phyloP scores from a whole-genome alignment of 1,140 invertebrate species.

The Sycophila sp. region DNA sequence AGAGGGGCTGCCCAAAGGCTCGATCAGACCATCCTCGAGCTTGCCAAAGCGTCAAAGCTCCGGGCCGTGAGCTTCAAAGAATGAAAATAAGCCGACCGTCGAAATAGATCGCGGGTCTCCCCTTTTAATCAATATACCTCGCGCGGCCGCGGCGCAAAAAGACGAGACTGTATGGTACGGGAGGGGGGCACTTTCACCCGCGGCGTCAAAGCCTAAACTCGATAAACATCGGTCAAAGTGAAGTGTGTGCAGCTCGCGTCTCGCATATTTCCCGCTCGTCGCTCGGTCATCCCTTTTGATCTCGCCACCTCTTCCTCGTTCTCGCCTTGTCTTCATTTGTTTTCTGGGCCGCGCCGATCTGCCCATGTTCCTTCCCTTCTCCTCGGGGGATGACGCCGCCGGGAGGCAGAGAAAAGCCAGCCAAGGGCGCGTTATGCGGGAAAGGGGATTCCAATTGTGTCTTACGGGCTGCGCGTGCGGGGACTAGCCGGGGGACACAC shows the following conservation, averaged over 20 bases:
- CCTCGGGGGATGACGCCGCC: neutral
- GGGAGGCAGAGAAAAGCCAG: neutral
- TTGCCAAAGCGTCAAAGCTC: too few relatives aligned
- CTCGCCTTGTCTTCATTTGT: neutral
- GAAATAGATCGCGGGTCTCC: too few relatives aligned
- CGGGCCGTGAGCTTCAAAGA: too few relatives aligned
- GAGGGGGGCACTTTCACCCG: conserved; percentile 12
- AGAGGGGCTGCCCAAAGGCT: neutral
- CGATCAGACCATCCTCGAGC: too few relatives aligned
- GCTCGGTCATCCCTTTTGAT: neutral
- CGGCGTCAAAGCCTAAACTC: conserved; percentile 11
- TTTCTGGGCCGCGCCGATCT: neutral
- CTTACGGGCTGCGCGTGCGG: too few relatives aligned
- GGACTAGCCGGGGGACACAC: neutral
- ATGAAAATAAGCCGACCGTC: too few relatives aligned
- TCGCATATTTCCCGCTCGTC: neutral
- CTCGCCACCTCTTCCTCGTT: conserved; percentile 10
- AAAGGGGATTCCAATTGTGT: neutral
- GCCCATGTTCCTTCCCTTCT: too few relatives aligned
- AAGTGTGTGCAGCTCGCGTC: neutral
- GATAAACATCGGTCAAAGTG: neutral
- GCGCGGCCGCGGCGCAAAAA: too few relatives aligned
- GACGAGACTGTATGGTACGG: too few relatives aligned
- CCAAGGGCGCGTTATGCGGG: conserved; percentile 5
- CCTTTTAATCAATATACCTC: neutral